phyloP scores from a whole-genome alignment of 2,113 vertebrate genomes.

The Pipa parva region DNA sequence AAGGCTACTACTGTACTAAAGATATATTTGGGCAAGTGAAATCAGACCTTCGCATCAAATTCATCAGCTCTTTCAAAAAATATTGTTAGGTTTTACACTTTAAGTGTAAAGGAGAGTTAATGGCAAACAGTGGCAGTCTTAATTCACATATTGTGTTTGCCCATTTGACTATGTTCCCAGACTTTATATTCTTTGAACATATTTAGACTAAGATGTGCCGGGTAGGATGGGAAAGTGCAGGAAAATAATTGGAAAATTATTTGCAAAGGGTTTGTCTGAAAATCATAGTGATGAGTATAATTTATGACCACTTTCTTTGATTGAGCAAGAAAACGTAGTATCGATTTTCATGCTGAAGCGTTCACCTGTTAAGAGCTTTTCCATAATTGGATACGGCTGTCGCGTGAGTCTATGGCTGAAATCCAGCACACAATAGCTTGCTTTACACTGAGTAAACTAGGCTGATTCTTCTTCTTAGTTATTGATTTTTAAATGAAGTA shows the following conservation, averaged over 20 bases:
- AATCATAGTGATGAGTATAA: constrained; percentile 88
- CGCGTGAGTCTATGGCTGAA: constrained; percentile 77
- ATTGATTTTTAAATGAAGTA: constrained; percentile 99
- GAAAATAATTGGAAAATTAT: constrained; percentile 69
- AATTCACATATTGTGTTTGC: too few species aligned
- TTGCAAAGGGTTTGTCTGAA: constrained; percentile 74
- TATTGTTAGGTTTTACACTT: too few species aligned
- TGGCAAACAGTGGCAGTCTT: too few species aligned
- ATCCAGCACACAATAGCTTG: constrained; percentile 71
- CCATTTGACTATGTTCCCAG: too few species aligned
- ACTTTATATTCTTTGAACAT: not conserved
- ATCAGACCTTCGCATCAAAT: too few species aligned
- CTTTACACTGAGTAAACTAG: constrained; percentile 90
- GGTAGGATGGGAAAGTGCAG: too few species aligned
- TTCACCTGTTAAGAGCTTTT: constrained; percentile 98
- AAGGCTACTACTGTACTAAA: too few species aligned
- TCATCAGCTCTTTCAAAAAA: too few species aligned
- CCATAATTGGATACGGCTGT: constrained; percentile 84
- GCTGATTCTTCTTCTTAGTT: constrained; percentile 84
- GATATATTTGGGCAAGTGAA: too few species aligned
- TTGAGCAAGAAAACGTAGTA: constrained; percentile 86
- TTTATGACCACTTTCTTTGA: constrained; percentile 98
- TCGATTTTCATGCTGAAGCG: constrained; percentile 76
- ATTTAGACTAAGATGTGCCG: too few species aligned
- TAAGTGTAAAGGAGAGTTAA: too few species aligned